These are phyloP conservation scores for Odontomachus brunneus DNA, from an alignment of 1,140 invertebrate species.

Conservation along the genomic window DNA sequence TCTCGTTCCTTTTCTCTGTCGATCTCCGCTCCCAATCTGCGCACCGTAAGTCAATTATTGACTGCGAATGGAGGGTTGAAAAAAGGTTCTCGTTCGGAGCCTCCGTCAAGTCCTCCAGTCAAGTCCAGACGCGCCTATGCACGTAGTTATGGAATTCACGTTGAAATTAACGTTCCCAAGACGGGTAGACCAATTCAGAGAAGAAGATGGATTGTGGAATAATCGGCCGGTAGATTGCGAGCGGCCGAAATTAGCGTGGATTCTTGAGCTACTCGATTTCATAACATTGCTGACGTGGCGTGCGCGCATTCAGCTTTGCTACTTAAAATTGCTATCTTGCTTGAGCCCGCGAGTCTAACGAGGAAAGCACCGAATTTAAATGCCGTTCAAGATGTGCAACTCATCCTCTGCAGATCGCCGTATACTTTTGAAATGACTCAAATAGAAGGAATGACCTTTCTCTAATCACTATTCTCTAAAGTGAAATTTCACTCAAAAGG, in stretches of 20 bases:
- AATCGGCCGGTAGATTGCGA: constrained; percentile 36
- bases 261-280: constrained; percentile 50
- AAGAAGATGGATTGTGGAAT: constrained; percentile 39
- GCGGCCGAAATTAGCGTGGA: constrained; percentile 39
- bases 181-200: constrained; percentile 29
- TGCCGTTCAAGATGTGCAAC: not conserved
- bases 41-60: constrained; percentile 62
- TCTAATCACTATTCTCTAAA: too few relatives aligned
- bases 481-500: too few relatives aligned
- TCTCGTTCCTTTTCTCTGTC: not conserved
- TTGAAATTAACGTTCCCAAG: constrained; percentile 61
- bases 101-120: too few relatives aligned
- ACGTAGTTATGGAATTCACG: constrained; percentile 59
- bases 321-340: constrained; percentile 25
- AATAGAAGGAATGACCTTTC: too few relatives aligned
- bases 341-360: not conserved
- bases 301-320: constrained; percentile 55
- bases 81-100: constrained; percentile 1
- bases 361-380: not conserved
- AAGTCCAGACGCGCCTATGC: not conserved
- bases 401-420: not conserved
- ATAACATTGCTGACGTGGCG: constrained; percentile 32
- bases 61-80: constrained; percentile 39
- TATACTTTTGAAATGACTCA: not conserved
- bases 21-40: constrained; percentile 60